Evolutionary conservation across 2,113 vertebrate species (phyloP).

Genomic region (Quiscalus mexicanus): DNA sequence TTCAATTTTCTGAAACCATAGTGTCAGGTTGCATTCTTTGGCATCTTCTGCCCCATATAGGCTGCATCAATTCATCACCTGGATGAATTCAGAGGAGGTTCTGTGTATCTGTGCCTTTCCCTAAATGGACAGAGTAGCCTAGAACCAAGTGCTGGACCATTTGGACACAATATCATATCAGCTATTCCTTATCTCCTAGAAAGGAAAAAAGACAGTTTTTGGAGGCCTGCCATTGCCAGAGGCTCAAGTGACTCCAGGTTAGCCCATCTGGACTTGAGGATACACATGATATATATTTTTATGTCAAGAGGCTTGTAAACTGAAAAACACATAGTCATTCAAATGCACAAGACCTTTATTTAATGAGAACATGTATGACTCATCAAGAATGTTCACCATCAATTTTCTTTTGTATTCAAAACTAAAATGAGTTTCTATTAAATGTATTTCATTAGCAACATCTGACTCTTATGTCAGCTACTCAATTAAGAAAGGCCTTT

Average conservation of each 20-base stretch:
- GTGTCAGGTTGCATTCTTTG: neutral
- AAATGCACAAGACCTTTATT: slow-evolving; percentile 45
- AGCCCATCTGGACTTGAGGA: neutral
- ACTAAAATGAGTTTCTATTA: slow-evolving; percentile 49
- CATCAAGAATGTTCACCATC: slow-evolving; percentile 21
- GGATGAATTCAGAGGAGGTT: neutral
- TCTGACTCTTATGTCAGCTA: slow-evolving; percentile 32
- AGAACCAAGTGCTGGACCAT: neutral
- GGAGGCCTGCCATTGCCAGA: neutral
- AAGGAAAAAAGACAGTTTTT: neutral
- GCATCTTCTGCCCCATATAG: neutral
- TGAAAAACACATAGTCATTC: slow-evolving; percentile 30
- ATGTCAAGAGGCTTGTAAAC: slow-evolving; percentile 35
- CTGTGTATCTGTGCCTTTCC: neutral
- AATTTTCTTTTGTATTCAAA: slow-evolving; percentile 44
- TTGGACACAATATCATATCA: neutral
- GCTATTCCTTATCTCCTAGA: neutral
- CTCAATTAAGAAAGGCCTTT: slow-evolving; percentile 40
- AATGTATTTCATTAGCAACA: slow-evolving; percentile 50
- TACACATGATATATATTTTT: slow-evolving; percentile 22
- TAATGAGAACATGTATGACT: slow-evolving; percentile 42
- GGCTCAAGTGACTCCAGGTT: neutral
- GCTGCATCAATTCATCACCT: neutral
- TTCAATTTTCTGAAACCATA: neutral
- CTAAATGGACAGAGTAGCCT: neutral